These are phyloP conservation scores for Dasypus novemcinctus DNA, from an alignment of 2,113 vertebrate species.

Conservation along the genomic window DNA sequence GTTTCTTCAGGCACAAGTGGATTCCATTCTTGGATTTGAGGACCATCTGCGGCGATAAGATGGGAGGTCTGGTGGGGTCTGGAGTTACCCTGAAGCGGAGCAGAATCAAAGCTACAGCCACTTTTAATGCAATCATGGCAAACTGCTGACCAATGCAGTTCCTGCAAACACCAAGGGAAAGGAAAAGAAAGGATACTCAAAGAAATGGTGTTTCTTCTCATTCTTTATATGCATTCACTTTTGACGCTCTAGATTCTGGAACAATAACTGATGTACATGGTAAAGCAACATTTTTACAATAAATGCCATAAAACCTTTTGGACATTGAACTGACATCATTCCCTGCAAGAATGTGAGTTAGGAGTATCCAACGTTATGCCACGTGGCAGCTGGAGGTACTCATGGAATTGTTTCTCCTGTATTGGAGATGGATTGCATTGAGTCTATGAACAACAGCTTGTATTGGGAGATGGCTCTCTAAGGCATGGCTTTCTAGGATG, in stretches of 20 bases:
- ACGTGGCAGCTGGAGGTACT: neutral
- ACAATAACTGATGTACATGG: neutral
- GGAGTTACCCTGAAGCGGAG: constrained; percentile 84
- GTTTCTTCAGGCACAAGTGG: constrained; percentile 84
- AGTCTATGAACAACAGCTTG: neutral
- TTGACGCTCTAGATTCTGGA: neutral
- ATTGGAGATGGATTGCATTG: neutral
- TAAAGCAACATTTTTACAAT: neutral
- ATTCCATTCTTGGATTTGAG: constrained; percentile 88
- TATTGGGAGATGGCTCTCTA: neutral
- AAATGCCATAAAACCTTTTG: neutral
- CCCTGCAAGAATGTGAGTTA: neutral
- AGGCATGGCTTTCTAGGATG: neutral
- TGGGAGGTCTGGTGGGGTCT: constrained; percentile 63
- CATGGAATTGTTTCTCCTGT: neutral
- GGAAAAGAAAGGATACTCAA: neutral
- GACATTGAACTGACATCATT: neutral
- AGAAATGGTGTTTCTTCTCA: neutral
- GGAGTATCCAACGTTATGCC: neutral
- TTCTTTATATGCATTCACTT: neutral
- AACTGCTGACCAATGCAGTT: constrained; percentile 95
- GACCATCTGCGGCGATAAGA: constrained; percentile 62
- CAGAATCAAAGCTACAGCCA: constrained; percentile 85
- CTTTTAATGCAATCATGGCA: constrained; percentile 93
- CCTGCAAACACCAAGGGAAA: constrained; percentile 76